Evolutionary conservation across 2,888 invertebrate species (phyloP).

Genomic region (Glaucopsyche alexis): DNA sequence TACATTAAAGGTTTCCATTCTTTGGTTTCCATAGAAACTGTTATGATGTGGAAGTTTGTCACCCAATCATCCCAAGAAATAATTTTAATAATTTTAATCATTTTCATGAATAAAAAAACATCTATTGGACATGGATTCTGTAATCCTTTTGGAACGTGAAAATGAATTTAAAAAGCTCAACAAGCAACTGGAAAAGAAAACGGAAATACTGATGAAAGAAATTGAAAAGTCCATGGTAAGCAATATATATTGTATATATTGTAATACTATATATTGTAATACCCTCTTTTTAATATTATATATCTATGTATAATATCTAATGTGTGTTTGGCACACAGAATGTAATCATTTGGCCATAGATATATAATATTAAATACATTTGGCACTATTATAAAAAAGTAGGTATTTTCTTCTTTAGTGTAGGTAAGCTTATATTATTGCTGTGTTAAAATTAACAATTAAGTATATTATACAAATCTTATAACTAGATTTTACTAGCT

Average conservation of each 20-base stretch:
- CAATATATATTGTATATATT: no score
- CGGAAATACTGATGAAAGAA: constrained; percentile 67
- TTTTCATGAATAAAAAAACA: background rate
- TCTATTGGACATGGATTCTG: constrained; percentile 54
- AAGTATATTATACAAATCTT: no score
- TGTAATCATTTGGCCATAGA: no score
- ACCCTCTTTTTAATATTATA: no score
- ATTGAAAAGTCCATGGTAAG: constrained; percentile 68
- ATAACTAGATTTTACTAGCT: no score
- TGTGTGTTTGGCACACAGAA: background rate
- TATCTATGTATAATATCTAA: no score
- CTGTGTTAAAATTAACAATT: no score
- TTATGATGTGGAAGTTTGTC: background rate
- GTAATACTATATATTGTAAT: no score
- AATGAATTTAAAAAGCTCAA: constrained; percentile 72
- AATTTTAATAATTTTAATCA: background rate
- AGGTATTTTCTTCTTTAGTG: no score
- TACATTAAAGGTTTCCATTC: constrained; percentile 31
- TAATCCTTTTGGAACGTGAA: constrained; percentile 67
- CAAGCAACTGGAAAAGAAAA: constrained; percentile 70
- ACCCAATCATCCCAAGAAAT: background rate
- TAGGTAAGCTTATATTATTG: no score
- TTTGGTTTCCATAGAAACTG: constrained; percentile 33
- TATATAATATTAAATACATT: no score
- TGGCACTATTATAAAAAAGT: no score